Base-by-base conservation (phyloP, 2,888 invertebrate species). In the Fissipunctia ypsillon region DNA sequence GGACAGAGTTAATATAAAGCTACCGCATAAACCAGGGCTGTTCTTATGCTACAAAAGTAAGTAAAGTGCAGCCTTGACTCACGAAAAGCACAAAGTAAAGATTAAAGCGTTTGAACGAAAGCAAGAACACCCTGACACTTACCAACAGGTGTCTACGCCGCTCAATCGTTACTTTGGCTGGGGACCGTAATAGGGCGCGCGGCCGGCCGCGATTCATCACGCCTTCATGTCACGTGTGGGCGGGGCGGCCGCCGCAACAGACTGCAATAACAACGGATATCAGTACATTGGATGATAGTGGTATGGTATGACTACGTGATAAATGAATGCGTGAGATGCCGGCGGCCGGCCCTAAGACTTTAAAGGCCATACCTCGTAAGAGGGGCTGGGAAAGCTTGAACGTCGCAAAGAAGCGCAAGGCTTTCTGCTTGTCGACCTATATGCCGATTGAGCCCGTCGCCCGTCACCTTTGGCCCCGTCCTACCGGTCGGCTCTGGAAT, bases 341-440 rank as follows among this genome's bases (percentile, higher is more conserved):
- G 88, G 84, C 94, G 93, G 94, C 93, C 94, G 92, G 90, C 93
- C 93, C 89, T 85, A 81, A 87, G 69, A 69, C 78, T 78, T 73
- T 73, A 81, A 81, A 86, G 86, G 87, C 88, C 91, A 95, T 97
- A 98, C 98, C 98, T 98, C 97, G 97, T 98, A 66, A 97, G 94
- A 80, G 98, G 98, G 90, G 97, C 97, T 82, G 98, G 98, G 93
- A 97, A 98, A 70, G 97, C 97, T 96, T 98, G 98, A 83, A 98
- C 97, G 88, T 98, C 97, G 93, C 98, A 98, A 88, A 98, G 97
- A 87, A 97, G 97, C 81, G 97, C 97, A 86, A 97, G 97, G 86
- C 95, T 97, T 85, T 95, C 93, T 73, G 87, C 89, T 76, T 88
- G 88, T 81, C 90, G 91, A 88, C 96, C 95, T 89, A 96, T 94